Percentiles rank a stretch among this genome's conserved stretches.
Conservation (phyloP, 2,797 vertebrate species). For the Chromis chromis region DNA sequence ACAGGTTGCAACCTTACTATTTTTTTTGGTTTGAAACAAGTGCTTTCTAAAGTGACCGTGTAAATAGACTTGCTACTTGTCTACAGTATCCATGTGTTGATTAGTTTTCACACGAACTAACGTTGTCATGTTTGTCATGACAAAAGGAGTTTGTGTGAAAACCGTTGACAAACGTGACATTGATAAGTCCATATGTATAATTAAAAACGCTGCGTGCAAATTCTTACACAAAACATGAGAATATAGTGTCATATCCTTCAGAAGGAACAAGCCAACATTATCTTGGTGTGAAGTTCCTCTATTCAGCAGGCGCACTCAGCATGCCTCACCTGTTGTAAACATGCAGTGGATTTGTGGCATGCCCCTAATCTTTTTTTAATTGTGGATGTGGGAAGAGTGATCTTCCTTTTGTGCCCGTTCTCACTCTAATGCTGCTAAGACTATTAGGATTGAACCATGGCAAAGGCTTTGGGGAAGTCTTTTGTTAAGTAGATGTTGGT, state of each 20-base stretch:
- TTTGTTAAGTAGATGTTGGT: constrained; percentile 77
- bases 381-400: constrained; percentile 71
- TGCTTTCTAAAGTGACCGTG: too few species aligned
- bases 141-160: too few species aligned
- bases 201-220: constrained; percentile 1
- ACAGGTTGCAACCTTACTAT: too few species aligned
- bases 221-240: background rate
- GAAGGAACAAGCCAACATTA: constrained; percentile 3
- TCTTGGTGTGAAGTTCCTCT: constrained; percentile 33
- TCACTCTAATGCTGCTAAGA: constrained; percentile 79
- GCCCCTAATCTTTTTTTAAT: constrained; percentile 77
- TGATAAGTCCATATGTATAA: constrained; percentile 1
- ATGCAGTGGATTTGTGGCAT: constrained; percentile 68
- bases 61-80: too few species aligned
- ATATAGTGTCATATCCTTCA: constrained; percentile 6
- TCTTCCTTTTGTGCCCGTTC: constrained; percentile 75
- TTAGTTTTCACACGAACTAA: too few species aligned
- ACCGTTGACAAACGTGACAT: too few species aligned
- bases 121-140: too few species aligned
- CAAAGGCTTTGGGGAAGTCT: constrained; percentile 75
- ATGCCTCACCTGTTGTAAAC: constrained; percentile 65
- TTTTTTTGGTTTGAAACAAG: too few species aligned
- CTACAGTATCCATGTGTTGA: too few species aligned
- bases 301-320: constrained; percentile 46
- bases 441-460: constrained; percentile 79